Conservation (phyloP, 2,113 vertebrate genomes). For the cat (Felis catus) region F.catus_Fca126_mat1.0 CM031416.1:102402501-102403000, state of each 20-base stretch:
- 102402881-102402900: not conserved
- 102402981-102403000: not conserved
- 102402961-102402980: not conserved
- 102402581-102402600: not conserved
- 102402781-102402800: slow-evolving; percentile 6
- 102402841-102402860: not conserved
- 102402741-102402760: not conserved
- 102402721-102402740: not conserved
- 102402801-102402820: slow-evolving; percentile 6
- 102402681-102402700: not conserved
- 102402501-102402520: not conserved
- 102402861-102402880: not conserved
- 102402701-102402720: not conserved
- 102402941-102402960: not conserved
- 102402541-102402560: slow-evolving; percentile 19
- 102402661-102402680: not conserved
- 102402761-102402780: slow-evolving; percentile 16
- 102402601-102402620: slow-evolving; percentile 14
- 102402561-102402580: not conserved
- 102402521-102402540: not conserved
- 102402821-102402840: slow-evolving; percentile 3
- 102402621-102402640: slow-evolving; percentile 19
- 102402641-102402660: not conserved
- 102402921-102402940: not conserved
- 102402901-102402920: not conserved